phyloP scores from a whole-genome alignment of 2,797 vertebrate species.

The Brachyrhaphis roseni region DNA sequence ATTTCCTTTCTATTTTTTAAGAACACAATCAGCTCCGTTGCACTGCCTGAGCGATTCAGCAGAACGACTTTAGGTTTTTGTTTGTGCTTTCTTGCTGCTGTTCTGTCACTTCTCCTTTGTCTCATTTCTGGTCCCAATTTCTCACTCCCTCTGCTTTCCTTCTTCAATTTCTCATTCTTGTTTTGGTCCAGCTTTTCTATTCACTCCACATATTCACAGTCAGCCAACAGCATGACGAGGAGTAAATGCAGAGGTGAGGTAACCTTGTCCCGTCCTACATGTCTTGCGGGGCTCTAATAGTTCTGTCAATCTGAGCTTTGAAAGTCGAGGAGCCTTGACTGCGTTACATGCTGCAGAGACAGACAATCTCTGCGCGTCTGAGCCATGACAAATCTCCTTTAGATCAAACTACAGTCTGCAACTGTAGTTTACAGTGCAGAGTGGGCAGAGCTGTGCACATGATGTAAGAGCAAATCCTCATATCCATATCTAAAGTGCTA shows the following conservation, averaged over 20 bases:
- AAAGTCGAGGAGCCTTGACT: constrained; percentile 27
- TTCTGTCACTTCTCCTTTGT: constrained; percentile 17
- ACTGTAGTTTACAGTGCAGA: constrained; percentile 17
- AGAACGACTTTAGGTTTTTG: constrained; percentile 18
- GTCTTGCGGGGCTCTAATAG: constrained; percentile 56
- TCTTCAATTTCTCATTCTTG: constrained; percentile 26
- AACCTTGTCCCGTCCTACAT: constrained; percentile 65
- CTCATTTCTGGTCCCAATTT: constrained; percentile 26
- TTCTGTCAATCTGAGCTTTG: constrained; percentile 60
- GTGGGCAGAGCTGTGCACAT: constrained; percentile 1
- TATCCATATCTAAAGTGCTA: constrained; percentile 2
- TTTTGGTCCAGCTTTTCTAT: constrained; percentile 36
- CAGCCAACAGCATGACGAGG: constrained; percentile 34
- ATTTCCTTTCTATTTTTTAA: constrained; percentile 9
- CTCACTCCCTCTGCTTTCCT: constrained; percentile 13
- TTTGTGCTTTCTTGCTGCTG: constrained; percentile 5
- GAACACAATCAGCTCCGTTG: constrained; percentile 11
- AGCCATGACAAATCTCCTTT: constrained; percentile 46
- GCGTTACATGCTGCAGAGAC: constrained; percentile 23
- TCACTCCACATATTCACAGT: constrained; percentile 38
- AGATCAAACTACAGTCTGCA: constrained; percentile 34
- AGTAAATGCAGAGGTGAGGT: constrained; percentile 43
- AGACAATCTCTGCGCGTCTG: constrained; percentile 26
- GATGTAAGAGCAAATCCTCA: constrained; percentile 26
- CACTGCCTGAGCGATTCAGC: constrained; percentile 17